These are phyloP conservation scores for Hydriomena furcata DNA, from an alignment of 2,888 invertebrate species.

Conservation along the genomic window DNA sequence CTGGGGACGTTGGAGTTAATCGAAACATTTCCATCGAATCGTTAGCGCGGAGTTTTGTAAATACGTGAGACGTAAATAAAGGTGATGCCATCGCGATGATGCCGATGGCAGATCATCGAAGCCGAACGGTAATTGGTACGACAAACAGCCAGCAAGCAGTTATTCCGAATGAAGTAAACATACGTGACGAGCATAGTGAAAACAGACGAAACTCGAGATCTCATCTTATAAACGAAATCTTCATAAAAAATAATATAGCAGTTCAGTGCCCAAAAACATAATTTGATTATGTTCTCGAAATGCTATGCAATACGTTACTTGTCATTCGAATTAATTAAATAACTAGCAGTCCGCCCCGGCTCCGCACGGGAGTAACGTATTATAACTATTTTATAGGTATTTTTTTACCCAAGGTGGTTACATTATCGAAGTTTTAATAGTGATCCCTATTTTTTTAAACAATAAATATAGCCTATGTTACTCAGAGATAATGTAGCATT, in stretches of 20 bases:
- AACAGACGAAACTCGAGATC: constrained; percentile 16
- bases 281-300: too few relatives aligned
- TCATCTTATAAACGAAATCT: not conserved
- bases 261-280: too few relatives aligned
- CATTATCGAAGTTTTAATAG: too few relatives aligned
- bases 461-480: too few relatives aligned
- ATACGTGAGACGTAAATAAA: constrained; percentile 16
- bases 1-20: constrained; percentile 53
- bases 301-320: not conserved
- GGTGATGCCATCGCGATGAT: constrained; percentile 22
- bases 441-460: too few relatives aligned
- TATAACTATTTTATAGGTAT: too few relatives aligned
- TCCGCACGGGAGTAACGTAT: too few relatives aligned
- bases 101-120: constrained; percentile 19
- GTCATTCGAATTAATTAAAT: too few relatives aligned
- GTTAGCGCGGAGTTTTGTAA: constrained; percentile 29
- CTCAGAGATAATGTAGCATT: too few relatives aligned
- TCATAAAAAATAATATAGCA: not conserved
- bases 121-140: constrained; percentile 30
- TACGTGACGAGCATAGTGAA: constrained; percentile 27
- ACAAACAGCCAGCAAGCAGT: constrained; percentile 25
- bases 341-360: too few relatives aligned
- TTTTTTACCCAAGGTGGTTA: too few relatives aligned
- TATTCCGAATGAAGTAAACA: constrained; percentile 23
- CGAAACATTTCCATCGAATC: constrained; percentile 51